Evolutionary conservation across 2,888 invertebrate genomes (phyloP), one percentile per base, ranked within the genome.

Genomic region (Microdon myrmicae): DNA sequence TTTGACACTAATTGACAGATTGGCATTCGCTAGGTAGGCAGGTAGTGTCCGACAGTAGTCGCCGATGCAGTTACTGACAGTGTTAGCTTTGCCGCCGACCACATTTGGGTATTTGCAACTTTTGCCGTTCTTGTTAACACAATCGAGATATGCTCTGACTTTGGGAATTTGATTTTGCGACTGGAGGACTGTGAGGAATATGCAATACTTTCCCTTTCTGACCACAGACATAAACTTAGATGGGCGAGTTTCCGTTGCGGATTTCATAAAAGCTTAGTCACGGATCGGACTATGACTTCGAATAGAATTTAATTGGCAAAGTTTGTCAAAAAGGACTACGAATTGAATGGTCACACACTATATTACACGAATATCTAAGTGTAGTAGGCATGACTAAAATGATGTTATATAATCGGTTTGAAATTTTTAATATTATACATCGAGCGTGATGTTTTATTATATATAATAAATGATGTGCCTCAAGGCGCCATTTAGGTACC

Each of bases 1-100:
- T 58, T 58, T 64, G 64, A 64, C 64, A 64, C 64, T 64, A 58
- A 64, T 64, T 64, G 64, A 64, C 64, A 64, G 64, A 64, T 64
- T 64, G 64, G 64, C 47, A 64, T 64, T 64, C 64, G 47, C 22
- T 47, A 23, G 35, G 47, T 45, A 32, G 45, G 32, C 26, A 35
- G 13, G 7, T 14, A 43, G 43, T 53, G 58, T 49, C 35, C 51
- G 43, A 47, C 51, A 51, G 47, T 44, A 64, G 64, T 64, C 58
- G 64, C 47, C 64, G 41, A 34, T 20, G 25, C 10, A 16, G 13
- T 37, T n/a, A 16, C 22, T 28, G 14, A n/a, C 10, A 17, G 12
- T 23, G 44, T 39, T 9, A 12, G 20, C 20, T 20, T 28, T 19
- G 14, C 6, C 10, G 10, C 8, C 35, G 34, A 4, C 34, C 25